Evolutionary conservation across 2,113 vertebrate species (phyloP).

Genomic region (Brachyistius frenatus): DNA sequence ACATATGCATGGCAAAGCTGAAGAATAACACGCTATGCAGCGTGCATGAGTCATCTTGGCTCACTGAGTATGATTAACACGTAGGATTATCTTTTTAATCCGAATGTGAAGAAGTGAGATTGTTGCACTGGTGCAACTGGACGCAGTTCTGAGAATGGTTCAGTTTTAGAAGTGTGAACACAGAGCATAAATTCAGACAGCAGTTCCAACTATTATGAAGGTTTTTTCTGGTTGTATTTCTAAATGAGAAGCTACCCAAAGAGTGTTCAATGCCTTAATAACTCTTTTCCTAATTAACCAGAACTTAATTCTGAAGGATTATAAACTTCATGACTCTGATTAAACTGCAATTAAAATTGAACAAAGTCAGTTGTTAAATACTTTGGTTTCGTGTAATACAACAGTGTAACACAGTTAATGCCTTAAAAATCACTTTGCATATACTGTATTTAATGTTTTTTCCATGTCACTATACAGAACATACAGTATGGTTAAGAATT

Average conservation of each 20-base stretch:
- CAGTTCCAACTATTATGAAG: too few relatives aligned
- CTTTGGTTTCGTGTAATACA: neutral
- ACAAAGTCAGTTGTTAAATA: neutral
- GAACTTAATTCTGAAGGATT: too few relatives aligned
- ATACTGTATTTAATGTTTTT: neutral
- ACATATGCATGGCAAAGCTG: constrained; percentile 34
- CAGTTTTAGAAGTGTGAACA: neutral
- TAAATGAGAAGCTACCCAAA: too few relatives aligned
- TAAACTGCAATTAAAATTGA: too few relatives aligned
- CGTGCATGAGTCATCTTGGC: constrained; percentile 26
- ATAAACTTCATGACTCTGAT: too few relatives aligned
- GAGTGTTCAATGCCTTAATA: too few relatives aligned
- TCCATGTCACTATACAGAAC: neutral
- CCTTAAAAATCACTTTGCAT: neutral
- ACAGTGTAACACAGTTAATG: neutral
- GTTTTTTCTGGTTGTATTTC: too few relatives aligned
- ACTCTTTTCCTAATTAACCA: too few relatives aligned
- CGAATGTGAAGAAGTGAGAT: constrained; percentile 20
- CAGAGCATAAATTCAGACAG: too few relatives aligned
- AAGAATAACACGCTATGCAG: constrained; percentile 16
- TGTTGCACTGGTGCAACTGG: constrained; percentile 18
- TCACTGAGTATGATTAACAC: constrained; percentile 36
- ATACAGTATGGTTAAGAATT: neutral
- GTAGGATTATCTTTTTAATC: constrained; percentile 50
- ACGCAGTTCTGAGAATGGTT: neutral